These are phyloP conservation scores for Apogon talboti DNA, from an alignment of 2,797 vertebrate species.

Conservation along the genomic window DNA sequence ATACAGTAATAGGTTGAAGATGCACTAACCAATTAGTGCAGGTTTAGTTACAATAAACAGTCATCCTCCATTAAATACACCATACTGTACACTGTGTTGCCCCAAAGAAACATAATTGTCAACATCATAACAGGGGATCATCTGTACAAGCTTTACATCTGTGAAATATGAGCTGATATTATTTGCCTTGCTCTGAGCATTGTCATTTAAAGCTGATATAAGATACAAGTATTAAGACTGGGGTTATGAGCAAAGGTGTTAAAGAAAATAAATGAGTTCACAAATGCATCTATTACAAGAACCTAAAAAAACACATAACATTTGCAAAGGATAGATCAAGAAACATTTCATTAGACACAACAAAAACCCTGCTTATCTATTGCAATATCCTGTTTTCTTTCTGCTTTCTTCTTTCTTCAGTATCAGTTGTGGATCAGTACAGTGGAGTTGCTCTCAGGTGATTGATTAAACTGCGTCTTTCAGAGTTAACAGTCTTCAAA, in stretches of 20 bases:
- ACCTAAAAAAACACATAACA: not conserved
- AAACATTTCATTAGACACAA: constrained; percentile 36
- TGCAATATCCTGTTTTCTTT: constrained; percentile 64
- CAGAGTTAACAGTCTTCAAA: constrained; percentile 21
- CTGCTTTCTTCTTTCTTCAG: not conserved
- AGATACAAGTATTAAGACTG: not conserved
- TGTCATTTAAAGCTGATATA: not conserved
- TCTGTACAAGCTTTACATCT: no score
- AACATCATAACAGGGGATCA: no score
- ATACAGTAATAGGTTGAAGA: not conserved
- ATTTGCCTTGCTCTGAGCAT: no score
- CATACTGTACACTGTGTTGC: no score
- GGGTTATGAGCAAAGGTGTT: constrained; percentile 10
- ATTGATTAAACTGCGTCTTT: constrained; percentile 68
- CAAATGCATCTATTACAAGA: not conserved
- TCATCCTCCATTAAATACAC: no score
- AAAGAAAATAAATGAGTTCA: constrained; percentile 1
- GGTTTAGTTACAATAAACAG: no score
- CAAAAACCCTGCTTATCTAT: constrained; percentile 19
- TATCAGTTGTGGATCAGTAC: constrained; percentile 29
- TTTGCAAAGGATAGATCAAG: not conserved
- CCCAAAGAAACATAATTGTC: no score
- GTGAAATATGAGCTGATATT: no score
- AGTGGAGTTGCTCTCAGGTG: constrained; percentile 34
- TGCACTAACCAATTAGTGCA: not conserved